A percentile compares a stretch with the other conserved stretches of the same genome.
Evolutionary conservation across 2,888 invertebrate species (phyloP).

Genomic region (Dermolepida albohirtum): DNA sequence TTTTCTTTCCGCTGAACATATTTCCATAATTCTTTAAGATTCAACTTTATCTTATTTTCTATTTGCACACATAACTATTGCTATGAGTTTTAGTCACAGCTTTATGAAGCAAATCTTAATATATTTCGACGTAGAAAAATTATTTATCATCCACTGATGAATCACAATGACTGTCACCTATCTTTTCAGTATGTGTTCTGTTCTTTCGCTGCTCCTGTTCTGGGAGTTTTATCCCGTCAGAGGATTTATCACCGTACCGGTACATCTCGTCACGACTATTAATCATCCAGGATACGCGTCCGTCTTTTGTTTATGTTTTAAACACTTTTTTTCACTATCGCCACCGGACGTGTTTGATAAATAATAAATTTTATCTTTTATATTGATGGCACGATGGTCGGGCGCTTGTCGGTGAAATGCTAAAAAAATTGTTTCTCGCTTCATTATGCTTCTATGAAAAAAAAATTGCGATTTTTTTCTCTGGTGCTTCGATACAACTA

Average conservation of each 20-base stretch:
- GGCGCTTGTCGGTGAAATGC: slow-evolving; percentile 7
- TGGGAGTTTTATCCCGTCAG: too few species aligned
- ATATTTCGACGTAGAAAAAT: too few species aligned
- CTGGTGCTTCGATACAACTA: slow-evolving; percentile 1
- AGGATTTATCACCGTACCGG: slow-evolving; percentile 15
- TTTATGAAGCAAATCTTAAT: too few species aligned
- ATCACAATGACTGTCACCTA: too few species aligned
- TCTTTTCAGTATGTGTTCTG: too few species aligned
- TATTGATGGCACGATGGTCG: slow-evolving; percentile 1
- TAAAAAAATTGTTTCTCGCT: slow-evolving; percentile 23
- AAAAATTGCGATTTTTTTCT: not conserved
- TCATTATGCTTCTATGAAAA: slow-evolving; percentile 16
- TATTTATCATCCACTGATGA: too few species aligned
- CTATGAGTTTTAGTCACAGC: too few species aligned
- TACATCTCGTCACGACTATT: slow-evolving; percentile 7
- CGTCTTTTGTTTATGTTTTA: slow-evolving; percentile 32
- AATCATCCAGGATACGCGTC: slow-evolving; percentile 29
- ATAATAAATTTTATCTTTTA: slow-evolving; percentile 35
- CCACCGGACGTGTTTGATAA: slow-evolving; percentile 30
- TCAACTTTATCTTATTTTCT: too few species aligned
- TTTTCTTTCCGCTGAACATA: too few species aligned
- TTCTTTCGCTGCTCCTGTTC: too few species aligned
- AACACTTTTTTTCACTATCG: slow-evolving; percentile 15
- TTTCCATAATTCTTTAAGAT: too few species aligned
- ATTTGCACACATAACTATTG: too few species aligned